Evolutionary conservation across 2,113 vertebrate species (phyloP).

Genomic region (Pangasianodon hypophthalmus): DNA sequence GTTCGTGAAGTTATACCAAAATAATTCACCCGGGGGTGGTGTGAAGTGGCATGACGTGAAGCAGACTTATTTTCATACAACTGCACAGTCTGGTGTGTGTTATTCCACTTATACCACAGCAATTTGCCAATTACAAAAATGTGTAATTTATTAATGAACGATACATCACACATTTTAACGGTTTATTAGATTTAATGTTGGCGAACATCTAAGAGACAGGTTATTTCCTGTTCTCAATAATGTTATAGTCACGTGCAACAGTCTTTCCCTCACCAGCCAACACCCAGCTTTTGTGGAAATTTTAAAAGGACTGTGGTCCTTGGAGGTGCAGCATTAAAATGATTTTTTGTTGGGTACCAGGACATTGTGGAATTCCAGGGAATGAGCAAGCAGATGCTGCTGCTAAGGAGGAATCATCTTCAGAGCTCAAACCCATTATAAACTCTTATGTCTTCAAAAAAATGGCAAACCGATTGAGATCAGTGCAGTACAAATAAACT

Average conservation of each 20-base stretch:
- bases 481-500: no score
- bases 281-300: no score
- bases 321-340: no score
- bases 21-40: not conserved
- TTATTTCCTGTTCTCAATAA: not conserved
- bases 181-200: not conserved
- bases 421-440: no score
- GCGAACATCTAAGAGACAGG: not conserved
- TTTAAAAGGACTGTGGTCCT: no score
- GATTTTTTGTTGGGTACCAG: no score
- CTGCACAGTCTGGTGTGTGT: not conserved
- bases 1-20: not conserved
- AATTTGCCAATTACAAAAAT: not conserved
- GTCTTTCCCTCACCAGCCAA: not conserved
- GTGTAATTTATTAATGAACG: not conserved
- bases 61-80: not conserved
- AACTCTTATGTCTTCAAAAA: no score
- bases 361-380: no score
- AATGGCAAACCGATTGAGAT: no score
- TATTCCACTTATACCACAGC: not conserved
- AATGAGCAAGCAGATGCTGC: no score
- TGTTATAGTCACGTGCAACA: not conserved
- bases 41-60: no score
- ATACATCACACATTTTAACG: not conserved
- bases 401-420: no score